Base-by-base conservation (phyloP, 1,140 invertebrate species). In the Drosophila auraria region DNA sequence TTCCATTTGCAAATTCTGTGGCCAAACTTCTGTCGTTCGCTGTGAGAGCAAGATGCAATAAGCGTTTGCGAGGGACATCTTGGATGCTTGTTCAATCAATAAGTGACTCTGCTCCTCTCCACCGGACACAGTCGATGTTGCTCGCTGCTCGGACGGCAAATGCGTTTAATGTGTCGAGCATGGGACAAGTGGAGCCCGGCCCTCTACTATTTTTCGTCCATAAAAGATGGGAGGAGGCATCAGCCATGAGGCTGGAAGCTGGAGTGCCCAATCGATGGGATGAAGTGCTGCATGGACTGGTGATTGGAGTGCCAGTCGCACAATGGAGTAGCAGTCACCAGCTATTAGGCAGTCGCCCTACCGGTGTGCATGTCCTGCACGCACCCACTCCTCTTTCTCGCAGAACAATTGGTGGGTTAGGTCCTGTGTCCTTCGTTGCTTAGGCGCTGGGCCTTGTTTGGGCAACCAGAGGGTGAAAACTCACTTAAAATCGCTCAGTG, bases 281-380 rank as follows among this genome's bases (percentile, higher is more conserved):
- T 84, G 44, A 83, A 68, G 80, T 86, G 79, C 56, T 82, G 53
- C 54, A 71, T 66, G 84, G 63, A 50, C 56, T 63, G 74, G 77
- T 84, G 83, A 83, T 87, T 87, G 80, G 80, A 80, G 69, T 80
- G 86, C 71, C 36, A 36, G 75, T 66, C 33, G 60, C 42, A 81
- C 74, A 86, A 78, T 84, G 58, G 72, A 20, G 36, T n/a, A n/a
- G 49, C 49, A 51, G 27, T 69, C 50, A 69, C 56, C 63, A 60
- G 69, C 64, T 78, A 83, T 89, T 87, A 89, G 84, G 75, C 38
- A 47, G 17, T 50, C 33, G 36, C 17, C 44, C 42, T 54, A 33
- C 66, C 47, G 57, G 64, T 54, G 49, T 40, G 51, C 25, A 50
- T 56, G 69, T 72, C 45, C 53, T 72, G 53, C 25, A 36, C 15